phyloP scores from a whole-genome alignment of 2,888 invertebrate species.

The Drosophila merina region DNA sequence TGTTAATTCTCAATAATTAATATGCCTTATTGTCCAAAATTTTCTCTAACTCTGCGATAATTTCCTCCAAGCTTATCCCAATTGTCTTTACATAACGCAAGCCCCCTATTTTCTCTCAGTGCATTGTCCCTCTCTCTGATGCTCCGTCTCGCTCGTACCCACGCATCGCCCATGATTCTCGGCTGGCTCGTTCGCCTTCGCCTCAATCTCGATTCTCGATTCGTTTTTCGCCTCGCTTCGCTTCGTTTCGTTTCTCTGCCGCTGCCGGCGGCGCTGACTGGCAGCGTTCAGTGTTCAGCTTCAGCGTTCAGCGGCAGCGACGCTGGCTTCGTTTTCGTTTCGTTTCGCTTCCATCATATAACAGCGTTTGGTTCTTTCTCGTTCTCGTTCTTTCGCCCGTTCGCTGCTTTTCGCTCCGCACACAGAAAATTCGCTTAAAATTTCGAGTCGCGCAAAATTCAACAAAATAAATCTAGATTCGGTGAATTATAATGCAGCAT shows the following conservation, averaged over 20 bases:
- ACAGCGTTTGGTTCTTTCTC: constrained; percentile 73
- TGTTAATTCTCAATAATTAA: too few species aligned
- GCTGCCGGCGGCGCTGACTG: constrained; percentile 27
- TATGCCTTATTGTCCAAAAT: too few species aligned
- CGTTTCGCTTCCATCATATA: constrained; percentile 70
- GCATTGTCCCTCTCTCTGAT: not conserved
- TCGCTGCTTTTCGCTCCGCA: constrained; percentile 34
- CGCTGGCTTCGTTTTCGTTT: constrained; percentile 55
- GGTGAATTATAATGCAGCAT: constrained; percentile 21
- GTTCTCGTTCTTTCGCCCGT: constrained; percentile 36
- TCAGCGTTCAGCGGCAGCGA: constrained; percentile 48
- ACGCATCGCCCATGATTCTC: not conserved
- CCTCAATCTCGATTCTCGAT: constrained; percentile 32
- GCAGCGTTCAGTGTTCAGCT: constrained; percentile 3
- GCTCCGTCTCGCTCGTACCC: constrained; percentile 8
- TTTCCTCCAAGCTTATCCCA: too few species aligned
- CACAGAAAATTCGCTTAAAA: constrained; percentile 38
- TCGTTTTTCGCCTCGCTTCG: constrained; percentile 48
- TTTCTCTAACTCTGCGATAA: too few species aligned
- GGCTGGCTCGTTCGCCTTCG: constrained; percentile 40
- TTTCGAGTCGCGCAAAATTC: constrained; percentile 16
- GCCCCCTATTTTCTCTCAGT: not conserved
- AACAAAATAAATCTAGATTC: constrained; percentile 5
- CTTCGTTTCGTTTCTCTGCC: constrained; percentile 58
- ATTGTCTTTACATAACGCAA: not conserved